Conservation (phyloP, 2,797 vertebrate species). For the Hydrolagus colliei region DNA sequence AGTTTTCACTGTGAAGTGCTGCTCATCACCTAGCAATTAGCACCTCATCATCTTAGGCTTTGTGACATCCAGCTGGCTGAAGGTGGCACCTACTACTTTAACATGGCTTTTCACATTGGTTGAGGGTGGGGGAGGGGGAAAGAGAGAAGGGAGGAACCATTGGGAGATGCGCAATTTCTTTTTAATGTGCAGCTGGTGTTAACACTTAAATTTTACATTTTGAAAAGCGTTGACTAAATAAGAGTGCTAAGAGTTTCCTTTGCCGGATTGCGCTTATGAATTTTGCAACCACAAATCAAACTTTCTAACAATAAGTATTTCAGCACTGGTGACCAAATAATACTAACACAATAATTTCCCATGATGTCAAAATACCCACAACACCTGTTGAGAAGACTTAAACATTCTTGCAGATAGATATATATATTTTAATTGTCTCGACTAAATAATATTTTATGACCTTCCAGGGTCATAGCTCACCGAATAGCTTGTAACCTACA, state of each 20-base stretch:
- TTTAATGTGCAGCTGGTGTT: slow-evolving; percentile 66
- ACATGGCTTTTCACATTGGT: slow-evolving; percentile 57
- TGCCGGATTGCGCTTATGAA: no score
- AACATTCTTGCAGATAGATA: not conserved
- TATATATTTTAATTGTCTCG: not conserved
- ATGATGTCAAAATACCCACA: not conserved
- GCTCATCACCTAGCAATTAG: slow-evolving; percentile 69
- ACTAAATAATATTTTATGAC: slow-evolving; percentile 27
- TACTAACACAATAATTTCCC: not conserved
- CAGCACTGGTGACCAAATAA: not conserved
- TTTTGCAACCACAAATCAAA: not conserved
- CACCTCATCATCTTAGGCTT: slow-evolving; percentile 65
- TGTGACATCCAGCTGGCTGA: slow-evolving; percentile 60
- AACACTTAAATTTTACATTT: slow-evolving; percentile 60
- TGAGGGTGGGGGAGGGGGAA: slow-evolving; percentile 31
- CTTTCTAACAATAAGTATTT: not conserved
- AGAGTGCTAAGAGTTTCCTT: slow-evolving; percentile 53
- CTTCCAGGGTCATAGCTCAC: slow-evolving; percentile 6
- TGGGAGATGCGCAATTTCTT: slow-evolving; percentile 58
- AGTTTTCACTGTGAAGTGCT: slow-evolving; percentile 57
- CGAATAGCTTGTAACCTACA: not conserved
- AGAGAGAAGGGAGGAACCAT: slow-evolving; percentile 40
- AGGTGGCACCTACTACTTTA: slow-evolving; percentile 60
- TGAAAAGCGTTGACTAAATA: slow-evolving; percentile 62
- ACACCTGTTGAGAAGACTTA: slow-evolving; percentile 9